Evolutionary conservation across 2,113 vertebrate genomes (phyloP).

Genomic region (Thomomys bottae): DNA sequence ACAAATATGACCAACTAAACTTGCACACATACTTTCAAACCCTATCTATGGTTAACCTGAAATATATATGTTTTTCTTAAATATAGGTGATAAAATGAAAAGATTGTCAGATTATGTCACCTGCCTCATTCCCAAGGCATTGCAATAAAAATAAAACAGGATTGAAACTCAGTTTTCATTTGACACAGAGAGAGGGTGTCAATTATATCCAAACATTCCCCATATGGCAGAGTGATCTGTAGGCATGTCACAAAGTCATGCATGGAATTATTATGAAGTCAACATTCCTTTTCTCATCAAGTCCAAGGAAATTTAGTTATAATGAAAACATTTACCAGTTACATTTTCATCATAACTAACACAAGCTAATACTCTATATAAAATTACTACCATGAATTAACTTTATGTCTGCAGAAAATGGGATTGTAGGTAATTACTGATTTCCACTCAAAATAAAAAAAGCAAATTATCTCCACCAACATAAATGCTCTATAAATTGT

Average conservation of each 20-base stretch:
- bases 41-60: neutral
- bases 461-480: conserved; percentile 89
- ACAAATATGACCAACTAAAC: neutral
- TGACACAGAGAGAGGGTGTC: neutral
- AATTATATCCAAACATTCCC: neutral
- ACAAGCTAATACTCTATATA: conserved; percentile 87
- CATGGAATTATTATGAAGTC: conserved; percentile 75
- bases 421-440: conserved; percentile 90
- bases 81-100: neutral
- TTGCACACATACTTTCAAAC: neutral
- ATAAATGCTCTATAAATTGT: conserved; percentile 90
- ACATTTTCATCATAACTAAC: conserved; percentile 87
- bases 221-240: neutral
- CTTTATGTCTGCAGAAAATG: conserved; percentile 89
- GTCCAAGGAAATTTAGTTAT: conserved; percentile 79
- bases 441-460: conserved; percentile 91
- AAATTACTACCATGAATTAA: conserved; percentile 91
- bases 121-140: neutral
- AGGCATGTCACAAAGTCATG: conserved; percentile 74
- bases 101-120: neutral
- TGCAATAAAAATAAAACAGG: neutral
- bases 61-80: neutral
- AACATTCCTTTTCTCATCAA: conserved; percentile 79
- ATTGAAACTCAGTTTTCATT: neutral
- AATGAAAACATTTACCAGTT: conserved; percentile 81